Evolutionary conservation across 2,888 invertebrate species (phyloP).

Genomic region (Drosophila rubida): DNA sequence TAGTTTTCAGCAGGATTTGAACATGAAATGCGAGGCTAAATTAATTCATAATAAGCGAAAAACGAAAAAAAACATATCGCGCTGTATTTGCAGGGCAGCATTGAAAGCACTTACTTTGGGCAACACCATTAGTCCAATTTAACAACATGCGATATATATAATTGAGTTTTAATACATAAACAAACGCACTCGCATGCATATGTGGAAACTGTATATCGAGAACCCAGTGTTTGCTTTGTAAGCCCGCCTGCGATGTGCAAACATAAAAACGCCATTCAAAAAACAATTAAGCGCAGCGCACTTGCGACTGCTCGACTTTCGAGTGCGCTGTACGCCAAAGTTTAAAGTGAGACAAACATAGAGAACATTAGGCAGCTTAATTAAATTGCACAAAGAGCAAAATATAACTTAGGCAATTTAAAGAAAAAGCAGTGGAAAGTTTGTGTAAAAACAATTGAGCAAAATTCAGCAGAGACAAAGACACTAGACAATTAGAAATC

Average conservation of each 20-base stretch:
- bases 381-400: too few species aligned
- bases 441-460: too few species aligned
- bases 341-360: neutral
- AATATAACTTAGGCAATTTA: too few species aligned
- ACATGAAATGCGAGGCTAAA: slow-evolving; percentile 61
- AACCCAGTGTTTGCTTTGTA: neutral
- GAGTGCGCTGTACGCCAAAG: neutral
- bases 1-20: slow-evolving; percentile 19
- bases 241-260: slow-evolving; percentile 16
- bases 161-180: slow-evolving; percentile 67
- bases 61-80: slow-evolving; percentile 8
- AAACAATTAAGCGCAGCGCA: neutral
- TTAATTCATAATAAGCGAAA: slow-evolving; percentile 66
- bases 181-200: neutral
- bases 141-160: slow-evolving; percentile 74
- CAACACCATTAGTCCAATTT: slow-evolving; percentile 48
- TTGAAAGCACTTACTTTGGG: slow-evolving; percentile 2
- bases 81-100: slow-evolving; percentile 22
- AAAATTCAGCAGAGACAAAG: too few species aligned
- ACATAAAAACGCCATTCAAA: slow-evolving; percentile 27
- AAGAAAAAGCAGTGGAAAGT: too few species aligned
- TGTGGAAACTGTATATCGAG: neutral
- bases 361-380: too few species aligned
- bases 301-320: neutral
- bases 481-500: too few species aligned